phyloP scores from a whole-genome alignment of 2,888 invertebrate species.

The Xylophagus ater region DNA sequence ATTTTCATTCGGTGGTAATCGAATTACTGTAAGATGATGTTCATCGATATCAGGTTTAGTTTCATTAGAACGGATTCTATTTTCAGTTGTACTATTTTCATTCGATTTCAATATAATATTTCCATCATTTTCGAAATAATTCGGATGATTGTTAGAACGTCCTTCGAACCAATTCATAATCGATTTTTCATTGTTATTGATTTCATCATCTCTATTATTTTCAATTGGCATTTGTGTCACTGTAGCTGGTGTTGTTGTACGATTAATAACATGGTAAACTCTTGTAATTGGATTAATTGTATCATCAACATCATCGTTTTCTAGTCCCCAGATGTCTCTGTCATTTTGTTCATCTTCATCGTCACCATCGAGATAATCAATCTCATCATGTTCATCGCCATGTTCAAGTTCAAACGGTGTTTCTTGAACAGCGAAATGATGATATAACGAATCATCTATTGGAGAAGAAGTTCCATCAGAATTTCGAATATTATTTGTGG shows the following conservation, averaged over 20 bases:
- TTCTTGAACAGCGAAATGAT: too few species aligned
- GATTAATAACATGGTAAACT: constrained; percentile 13
- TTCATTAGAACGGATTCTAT: constrained; percentile 4
- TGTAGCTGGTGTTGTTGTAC: constrained; percentile 10
- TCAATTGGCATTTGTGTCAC: background rate
- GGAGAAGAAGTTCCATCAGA: too few species aligned
- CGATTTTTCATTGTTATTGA: too few species aligned
- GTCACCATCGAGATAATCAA: constrained; percentile 8
- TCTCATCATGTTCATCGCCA: constrained; percentile 9
- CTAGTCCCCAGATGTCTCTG: too few species aligned
- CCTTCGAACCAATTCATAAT: background rate
- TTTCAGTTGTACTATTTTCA: too few species aligned
- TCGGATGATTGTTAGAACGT: background rate
- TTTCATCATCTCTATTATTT: constrained; percentile 1
- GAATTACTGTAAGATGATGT: background rate
- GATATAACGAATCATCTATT: too few species aligned
- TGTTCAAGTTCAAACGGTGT: constrained; percentile 23
- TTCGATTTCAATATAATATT: background rate
- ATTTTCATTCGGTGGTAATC: background rate
- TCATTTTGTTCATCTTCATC: too few species aligned
- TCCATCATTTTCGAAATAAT: background rate
- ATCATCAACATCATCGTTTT: too few species aligned
- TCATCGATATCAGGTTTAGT: background rate
- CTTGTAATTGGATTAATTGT: constrained; percentile 12
- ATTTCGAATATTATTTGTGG: too few species aligned